Evolutionary conservation across 1,140 invertebrate species (phyloP).

Genomic region (Diorhabda elongata): DNA sequence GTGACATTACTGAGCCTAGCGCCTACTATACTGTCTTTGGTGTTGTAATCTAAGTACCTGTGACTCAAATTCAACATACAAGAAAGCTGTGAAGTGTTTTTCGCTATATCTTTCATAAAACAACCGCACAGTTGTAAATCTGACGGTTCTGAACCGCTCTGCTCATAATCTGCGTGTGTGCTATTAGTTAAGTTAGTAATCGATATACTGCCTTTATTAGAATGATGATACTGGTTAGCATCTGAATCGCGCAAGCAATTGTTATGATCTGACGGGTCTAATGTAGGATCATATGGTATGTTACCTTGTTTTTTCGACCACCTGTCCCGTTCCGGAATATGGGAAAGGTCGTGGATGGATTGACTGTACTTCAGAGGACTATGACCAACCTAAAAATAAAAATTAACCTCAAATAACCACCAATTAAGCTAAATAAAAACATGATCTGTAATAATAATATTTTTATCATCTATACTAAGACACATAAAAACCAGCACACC

Average conservation of each 20-base stretch:
- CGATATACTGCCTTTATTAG: constrained; percentile 20
- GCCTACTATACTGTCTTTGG: constrained; percentile 16
- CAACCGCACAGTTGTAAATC: constrained; percentile 45
- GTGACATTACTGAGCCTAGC: constrained; percentile 34
- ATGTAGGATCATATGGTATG: constrained; percentile 6
- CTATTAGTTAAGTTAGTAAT: constrained; percentile 32
- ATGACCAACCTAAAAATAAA: constrained; percentile 63
- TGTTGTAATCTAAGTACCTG: constrained; percentile 18
- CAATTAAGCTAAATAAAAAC: too few species aligned
- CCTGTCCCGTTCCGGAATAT: constrained; percentile 55
- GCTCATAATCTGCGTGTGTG: constrained; percentile 8
- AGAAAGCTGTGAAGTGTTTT: constrained; percentile 37
- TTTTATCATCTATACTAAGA: too few species aligned
- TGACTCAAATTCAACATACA: constrained; percentile 28
- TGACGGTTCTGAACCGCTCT: constrained; percentile 33
- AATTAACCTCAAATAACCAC: too few species aligned
- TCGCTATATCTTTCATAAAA: constrained; percentile 42
- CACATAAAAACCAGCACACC: too few species aligned
- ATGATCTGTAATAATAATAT: too few species aligned
- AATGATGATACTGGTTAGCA: constrained; percentile 17
- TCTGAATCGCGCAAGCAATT: constrained; percentile 26
- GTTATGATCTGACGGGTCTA: constrained; percentile 14
- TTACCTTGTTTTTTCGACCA: constrained; percentile 45
- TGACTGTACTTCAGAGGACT: constrained; percentile 76
- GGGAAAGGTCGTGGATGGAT: constrained; percentile 70